These are phyloP conservation scores for Drosophila parthenogenetica DNA, from an alignment of 2,888 invertebrate species.

Conservation along the genomic window DNA sequence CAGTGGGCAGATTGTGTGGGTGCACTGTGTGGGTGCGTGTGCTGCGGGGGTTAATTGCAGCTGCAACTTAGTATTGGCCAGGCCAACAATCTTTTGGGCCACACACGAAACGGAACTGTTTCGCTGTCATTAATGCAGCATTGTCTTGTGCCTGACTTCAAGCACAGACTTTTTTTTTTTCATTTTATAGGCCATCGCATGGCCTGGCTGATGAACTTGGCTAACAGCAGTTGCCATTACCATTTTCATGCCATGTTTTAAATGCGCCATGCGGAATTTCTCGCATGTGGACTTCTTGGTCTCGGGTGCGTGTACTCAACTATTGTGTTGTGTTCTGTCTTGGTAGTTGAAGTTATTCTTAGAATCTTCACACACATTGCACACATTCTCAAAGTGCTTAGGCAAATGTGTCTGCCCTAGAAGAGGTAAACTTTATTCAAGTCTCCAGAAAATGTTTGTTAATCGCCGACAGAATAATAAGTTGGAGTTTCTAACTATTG, in stretches of 20 bases:
- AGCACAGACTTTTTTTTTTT: slow-evolving; percentile 19
- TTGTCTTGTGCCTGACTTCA: slow-evolving; percentile 42
- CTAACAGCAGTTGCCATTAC: slow-evolving; percentile 27
- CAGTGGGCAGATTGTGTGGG: slow-evolving; percentile 71
- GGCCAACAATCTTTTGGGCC: slow-evolving; percentile 40
- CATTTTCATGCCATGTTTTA: slow-evolving; percentile 24
- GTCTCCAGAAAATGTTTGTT: slow-evolving; percentile 43
- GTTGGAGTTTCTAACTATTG: slow-evolving; percentile 22
- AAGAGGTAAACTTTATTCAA: slow-evolving; percentile 20
- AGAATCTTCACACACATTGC: slow-evolving; percentile 45
- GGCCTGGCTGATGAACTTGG: slow-evolving; percentile 51
- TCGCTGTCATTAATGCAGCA: slow-evolving; percentile 61
- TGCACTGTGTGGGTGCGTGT: neutral
- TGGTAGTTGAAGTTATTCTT: slow-evolving; percentile 57
- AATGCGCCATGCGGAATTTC: slow-evolving; percentile 63
- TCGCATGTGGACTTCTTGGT: slow-evolving; percentile 46
- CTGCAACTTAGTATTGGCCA: slow-evolving; percentile 25
- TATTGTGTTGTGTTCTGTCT: slow-evolving; percentile 8
- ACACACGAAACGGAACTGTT: slow-evolving; percentile 71
- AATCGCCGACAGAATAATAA: slow-evolving; percentile 25
- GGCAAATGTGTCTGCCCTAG: slow-evolving; percentile 31
- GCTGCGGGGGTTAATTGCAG: slow-evolving; percentile 54
- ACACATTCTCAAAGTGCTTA: slow-evolving; percentile 28
- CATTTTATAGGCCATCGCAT: slow-evolving; percentile 59
- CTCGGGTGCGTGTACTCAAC: slow-evolving; percentile 60